Conservation (phyloP, 2,797 vertebrate genomes). For the Pseudomugil gertrudae region DNA sequence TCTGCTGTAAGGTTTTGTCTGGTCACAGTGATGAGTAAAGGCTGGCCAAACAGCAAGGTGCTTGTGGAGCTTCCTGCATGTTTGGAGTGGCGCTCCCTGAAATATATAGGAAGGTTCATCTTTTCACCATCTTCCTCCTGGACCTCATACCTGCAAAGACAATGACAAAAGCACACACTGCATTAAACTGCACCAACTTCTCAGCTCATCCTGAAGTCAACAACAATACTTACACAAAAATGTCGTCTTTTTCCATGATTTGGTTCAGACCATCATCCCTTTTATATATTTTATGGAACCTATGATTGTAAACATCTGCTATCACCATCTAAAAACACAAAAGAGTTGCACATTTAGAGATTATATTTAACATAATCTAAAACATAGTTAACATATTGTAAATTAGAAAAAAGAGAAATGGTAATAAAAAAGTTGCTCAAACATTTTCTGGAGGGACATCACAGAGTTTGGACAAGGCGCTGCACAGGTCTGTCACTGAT, state of each 20-base stretch:
- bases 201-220: not conserved
- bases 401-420: not conserved
- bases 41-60: conserved; percentile 92
- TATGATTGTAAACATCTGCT: conserved; percentile 96
- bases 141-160: conserved; percentile 88
- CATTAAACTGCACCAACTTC: not conserved
- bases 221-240: conserved; percentile 89
- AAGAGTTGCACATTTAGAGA: not conserved
- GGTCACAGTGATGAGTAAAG: conserved; percentile 90
- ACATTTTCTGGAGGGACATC: conserved; percentile 92
- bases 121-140: conserved; percentile 85
- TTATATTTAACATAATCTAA: not conserved
- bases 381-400: not conserved
- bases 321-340: conserved; percentile 90
- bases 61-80: conserved; percentile 85
- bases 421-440: conserved; percentile 50
- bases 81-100: conserved; percentile 90
- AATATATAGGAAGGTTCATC: conserved; percentile 92
- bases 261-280: conserved; percentile 93
- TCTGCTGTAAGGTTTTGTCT: conserved; percentile 89
- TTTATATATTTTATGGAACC: conserved; percentile 96
- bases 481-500: conserved; percentile 89
- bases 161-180: not conserved
- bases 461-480: conserved; percentile 89
- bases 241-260: conserved; percentile 96